Evolutionary conservation across 37 sponge, comb jelly and placozoan species (phyloP).

Genomic region (Dysidea cf. avara): DNA sequence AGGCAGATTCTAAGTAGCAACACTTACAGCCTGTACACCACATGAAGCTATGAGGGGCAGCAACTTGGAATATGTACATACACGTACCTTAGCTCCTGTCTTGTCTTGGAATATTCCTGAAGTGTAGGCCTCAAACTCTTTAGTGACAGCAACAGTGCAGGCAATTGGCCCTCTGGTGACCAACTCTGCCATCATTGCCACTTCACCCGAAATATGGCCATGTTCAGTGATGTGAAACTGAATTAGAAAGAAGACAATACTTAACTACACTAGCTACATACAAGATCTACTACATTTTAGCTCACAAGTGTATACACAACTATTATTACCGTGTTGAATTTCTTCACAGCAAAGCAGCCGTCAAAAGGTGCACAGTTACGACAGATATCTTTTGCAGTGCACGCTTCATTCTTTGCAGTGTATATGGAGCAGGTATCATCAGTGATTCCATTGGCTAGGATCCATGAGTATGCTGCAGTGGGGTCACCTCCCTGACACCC

Average conservation of each 20-base stretch:
- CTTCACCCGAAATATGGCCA: slow-evolving; percentile 72
- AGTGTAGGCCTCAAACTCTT: slow-evolving; percentile 61
- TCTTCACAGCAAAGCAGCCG: slow-evolving; percentile 64
- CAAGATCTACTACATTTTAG: too few species aligned
- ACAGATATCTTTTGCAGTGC: slow-evolving; percentile 61
- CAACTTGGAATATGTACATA: too few species aligned
- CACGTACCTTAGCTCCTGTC: slow-evolving; percentile 45
- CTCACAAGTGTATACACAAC: too few species aligned
- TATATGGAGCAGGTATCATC: slow-evolving; percentile 88
- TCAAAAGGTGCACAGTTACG: slow-evolving; percentile 61
- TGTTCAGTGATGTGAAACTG: slow-evolving; percentile 76
- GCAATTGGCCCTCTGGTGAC: slow-evolving; percentile 80
- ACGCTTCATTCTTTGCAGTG: slow-evolving; percentile 56
- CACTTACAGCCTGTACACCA: too few species aligned
- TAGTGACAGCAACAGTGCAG: slow-evolving; percentile 70
- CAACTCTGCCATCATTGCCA: slow-evolving; percentile 74
- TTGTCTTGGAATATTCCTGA: slow-evolving; percentile 78
- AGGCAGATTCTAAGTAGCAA: too few species aligned
- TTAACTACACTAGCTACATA: neutral
- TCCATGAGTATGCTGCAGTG: slow-evolving; percentile 87
- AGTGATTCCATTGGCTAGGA: slow-evolving; percentile 63
- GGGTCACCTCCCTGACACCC: slow-evolving; percentile 83
- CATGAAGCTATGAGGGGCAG: too few species aligned
- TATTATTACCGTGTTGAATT: slow-evolving; percentile 62
- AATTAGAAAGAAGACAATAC: neutral